Evolutionary conservation across 92 coral and sea anemone genomes (phyloP), one percentile per base, ranked within the genome.

Genomic region (Anthopleura xanthogrammica): DNA sequence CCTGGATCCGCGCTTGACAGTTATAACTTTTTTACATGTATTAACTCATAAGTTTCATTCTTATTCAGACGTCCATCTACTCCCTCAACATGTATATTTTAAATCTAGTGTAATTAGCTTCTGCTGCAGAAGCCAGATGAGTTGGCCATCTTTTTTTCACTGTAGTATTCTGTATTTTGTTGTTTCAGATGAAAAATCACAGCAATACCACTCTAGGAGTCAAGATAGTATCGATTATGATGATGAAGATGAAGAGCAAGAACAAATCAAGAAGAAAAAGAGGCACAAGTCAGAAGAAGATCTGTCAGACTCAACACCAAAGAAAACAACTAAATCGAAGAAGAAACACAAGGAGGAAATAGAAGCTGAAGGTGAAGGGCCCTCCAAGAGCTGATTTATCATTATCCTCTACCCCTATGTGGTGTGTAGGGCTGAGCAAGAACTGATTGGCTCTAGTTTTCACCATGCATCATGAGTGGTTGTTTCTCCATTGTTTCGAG

Each of bases 281-380:
- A 94, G 90, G 16, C 90, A 86, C 83, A 97, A 91, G 77, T 72
- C 89, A 39, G 78, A 79, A 12, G 95, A 95, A 16, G 97, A 95
- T n/a, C 81, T 91, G 1, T 78, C 80, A 7, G 86, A 82, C 52
- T 52, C 79, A 71, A 7, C 88, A 40, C 40, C 60, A 8, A 86
- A 86, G 85, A 86, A 86, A 62, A 16, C 89, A 4, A 48, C 78
- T 48, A 81, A 87, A 54, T 79, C 76, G 1, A 86, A 86, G 78
- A 86, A 86, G 40, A 80, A 76, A 41, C 85, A 65, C 79, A 80
- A 77, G 40, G 79, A 72, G 24, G 78, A 85, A 41, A 23, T 39
- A 17, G 83, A 54, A 7, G 73, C 19, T 22, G 88, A 72, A 60
- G 83, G 87, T 84, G 46, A 24, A 22, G 43, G 43, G 50, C 0